Evolutionary conservation across 2,113 vertebrate species (phyloP), one percentile per base, ranked within the genome.

Genomic region (Syrmaticus mikado): DNA sequence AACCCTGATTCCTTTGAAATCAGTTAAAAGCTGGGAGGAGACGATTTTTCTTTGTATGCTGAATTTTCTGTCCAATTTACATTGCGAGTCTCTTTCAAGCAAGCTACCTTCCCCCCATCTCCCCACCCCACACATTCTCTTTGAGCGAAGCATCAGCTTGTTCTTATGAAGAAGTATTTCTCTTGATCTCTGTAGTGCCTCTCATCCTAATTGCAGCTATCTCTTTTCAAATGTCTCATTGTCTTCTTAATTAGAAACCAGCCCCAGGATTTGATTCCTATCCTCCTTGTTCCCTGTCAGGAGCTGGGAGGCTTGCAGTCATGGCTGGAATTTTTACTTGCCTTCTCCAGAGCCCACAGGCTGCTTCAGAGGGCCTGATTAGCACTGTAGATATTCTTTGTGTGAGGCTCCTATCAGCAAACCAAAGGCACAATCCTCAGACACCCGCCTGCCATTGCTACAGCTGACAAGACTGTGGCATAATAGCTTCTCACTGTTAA

Each of bases 161-260:
- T 30, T 76, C 82, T 79, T 58, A 32, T 5, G 43, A 61, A 89
- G 89, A 87, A 92, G 71, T 52, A 62, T 94, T 89, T 95, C 78
- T 80, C 89, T 91, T 87, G 66, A 89, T 92, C 91, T 79, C 38
- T 92, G 53, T 75, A 89, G 90, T 92, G 81, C 92, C 89, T 96
- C 84, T 96, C 92, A 68, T 87, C 58, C 62, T 91, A 95, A 94
- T 91, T 94, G 81, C 66, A 82, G 53, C 81, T 76, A 65, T 89
- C 85, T 96, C 22, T 24, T 92, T 94, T 95, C 62, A 89, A 91
- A 92, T 0, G 6, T 65, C 78, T 93, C 64, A 70, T 74, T 91
- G 79, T 92, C 84, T 91, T 62, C 65, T 75, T 93, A 91, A 85
- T 91, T 87, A 96, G 38, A 76, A 91, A 73, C 57, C 71, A 85